phyloP scores from a whole-genome alignment of 1,140 invertebrate genomes.

The Frieseomelitta varia region DNA sequence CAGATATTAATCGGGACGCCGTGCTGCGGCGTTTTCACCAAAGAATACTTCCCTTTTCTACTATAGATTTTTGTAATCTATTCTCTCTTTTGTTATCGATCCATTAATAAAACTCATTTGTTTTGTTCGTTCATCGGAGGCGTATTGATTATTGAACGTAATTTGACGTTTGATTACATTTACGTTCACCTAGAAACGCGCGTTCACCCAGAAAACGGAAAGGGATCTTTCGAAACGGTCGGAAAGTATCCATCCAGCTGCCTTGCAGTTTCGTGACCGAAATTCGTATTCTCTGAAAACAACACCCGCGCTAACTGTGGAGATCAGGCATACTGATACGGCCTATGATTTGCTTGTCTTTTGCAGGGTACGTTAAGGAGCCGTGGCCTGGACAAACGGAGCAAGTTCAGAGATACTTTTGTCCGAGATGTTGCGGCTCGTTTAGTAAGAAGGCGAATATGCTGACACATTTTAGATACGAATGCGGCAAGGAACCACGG shows the following conservation, averaged over 20 bases:
- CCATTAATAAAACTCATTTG: slow-evolving; percentile 42
- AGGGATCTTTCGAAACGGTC: not conserved
- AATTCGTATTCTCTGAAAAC: not conserved
- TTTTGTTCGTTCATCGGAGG: not conserved
- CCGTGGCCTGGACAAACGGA: not conserved
- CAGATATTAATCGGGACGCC: too few relatives aligned
- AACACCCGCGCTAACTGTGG: not conserved
- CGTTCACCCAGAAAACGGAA: not conserved
- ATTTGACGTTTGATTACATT: not conserved
- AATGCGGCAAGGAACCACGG: slow-evolving; percentile 81
- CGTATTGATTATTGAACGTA: slow-evolving; percentile 16
- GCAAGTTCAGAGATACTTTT: slow-evolving; percentile 47
- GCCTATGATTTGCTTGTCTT: slow-evolving; percentile 51
- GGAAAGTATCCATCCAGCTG: not conserved
- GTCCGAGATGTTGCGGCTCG: slow-evolving; percentile 60
- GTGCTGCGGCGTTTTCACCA: not conserved
- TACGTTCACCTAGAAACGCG: not conserved
- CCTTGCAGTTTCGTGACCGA: not conserved
- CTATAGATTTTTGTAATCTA: not conserved
- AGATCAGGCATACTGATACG: slow-evolving; percentile 17
- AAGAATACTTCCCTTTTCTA: not conserved
- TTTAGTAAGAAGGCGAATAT: slow-evolving; percentile 67
- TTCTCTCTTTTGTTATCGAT: not conserved
- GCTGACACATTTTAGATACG: slow-evolving; percentile 71
- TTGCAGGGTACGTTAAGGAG: slow-evolving; percentile 41